Evolutionary conservation across 1,140 invertebrate species (phyloP).

Genomic region (Meloidogyne chitwoodi): DNA sequence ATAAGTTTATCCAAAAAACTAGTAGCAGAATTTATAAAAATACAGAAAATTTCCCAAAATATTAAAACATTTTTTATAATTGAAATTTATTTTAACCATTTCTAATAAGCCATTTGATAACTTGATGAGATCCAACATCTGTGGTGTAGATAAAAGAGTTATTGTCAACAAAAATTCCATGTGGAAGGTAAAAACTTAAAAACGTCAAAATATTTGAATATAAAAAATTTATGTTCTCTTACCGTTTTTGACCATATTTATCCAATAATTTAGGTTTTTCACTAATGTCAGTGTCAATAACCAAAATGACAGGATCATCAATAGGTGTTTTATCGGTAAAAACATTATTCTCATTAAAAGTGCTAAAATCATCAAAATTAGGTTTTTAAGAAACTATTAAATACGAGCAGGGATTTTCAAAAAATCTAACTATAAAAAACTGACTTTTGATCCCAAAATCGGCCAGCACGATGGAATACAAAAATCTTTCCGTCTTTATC

Average conservation of each 20-base stretch:
- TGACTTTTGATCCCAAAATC: constrained; percentile 69
- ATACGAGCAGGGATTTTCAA: background rate
- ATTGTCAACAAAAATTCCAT: constrained; percentile 80
- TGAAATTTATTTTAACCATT: constrained; percentile 2
- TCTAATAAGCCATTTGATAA: constrained; percentile 61
- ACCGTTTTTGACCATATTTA: constrained; percentile 34
- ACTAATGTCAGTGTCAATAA: background rate
- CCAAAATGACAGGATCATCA: constrained; percentile 69
- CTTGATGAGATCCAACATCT: constrained; percentile 87
- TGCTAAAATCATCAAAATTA: constrained; percentile 55
- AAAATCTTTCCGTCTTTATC: constrained; percentile 66
- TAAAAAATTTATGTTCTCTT: constrained; percentile 52
- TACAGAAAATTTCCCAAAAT: no score
- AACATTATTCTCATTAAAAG: constrained; percentile 70
- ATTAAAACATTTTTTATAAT: background rate
- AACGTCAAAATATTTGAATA: constrained; percentile 15
- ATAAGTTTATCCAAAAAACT: no score
- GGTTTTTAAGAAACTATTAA: background rate
- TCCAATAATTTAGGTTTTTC: constrained; percentile 29
- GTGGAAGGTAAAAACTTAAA: constrained; percentile 82
- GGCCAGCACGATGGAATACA: constrained; percentile 76
- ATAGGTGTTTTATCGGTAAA: constrained; percentile 70
- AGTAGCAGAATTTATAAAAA: no score
- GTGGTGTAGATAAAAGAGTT: constrained; percentile 79
- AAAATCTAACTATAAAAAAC: constrained; percentile 13